Evolutionary conservation across 2,888 invertebrate genomes (phyloP).

Genomic region (Lochmaea capreae): DNA sequence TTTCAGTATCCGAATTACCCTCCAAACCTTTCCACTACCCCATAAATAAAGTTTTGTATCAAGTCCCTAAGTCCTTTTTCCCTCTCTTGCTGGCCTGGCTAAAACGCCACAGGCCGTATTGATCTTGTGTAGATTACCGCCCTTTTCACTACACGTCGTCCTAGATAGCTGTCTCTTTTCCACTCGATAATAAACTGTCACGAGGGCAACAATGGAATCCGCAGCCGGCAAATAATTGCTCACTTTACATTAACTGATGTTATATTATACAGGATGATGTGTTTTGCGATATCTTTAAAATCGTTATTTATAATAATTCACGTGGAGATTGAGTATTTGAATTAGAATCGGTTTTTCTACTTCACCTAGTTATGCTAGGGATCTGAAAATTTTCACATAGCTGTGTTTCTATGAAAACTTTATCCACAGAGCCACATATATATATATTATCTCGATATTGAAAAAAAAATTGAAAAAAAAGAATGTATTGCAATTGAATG

Average conservation of each 20-base stretch:
- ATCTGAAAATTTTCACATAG: too few relatives aligned
- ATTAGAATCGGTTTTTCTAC: too few relatives aligned
- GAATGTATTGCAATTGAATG: too few relatives aligned
- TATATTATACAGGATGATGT: conserved; percentile 12
- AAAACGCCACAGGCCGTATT: conserved; percentile 65
- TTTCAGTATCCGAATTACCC: conserved; percentile 4
- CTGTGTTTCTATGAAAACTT: too few relatives aligned
- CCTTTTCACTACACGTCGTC: conserved; percentile 61
- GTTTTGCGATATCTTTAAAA: not conserved
- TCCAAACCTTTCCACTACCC: conserved; percentile 31
- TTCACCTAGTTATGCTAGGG: too few relatives aligned
- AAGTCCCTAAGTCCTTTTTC: conserved; percentile 62
- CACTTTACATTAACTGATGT: conserved; percentile 26
- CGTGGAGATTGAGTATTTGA: too few relatives aligned
- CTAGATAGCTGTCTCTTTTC: conserved; percentile 54
- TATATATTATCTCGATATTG: too few relatives aligned
- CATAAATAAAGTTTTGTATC: conserved; percentile 59
- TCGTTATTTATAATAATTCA: not conserved
- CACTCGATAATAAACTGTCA: conserved; percentile 39
- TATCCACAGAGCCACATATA: too few relatives aligned
- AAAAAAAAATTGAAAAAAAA: too few relatives aligned
- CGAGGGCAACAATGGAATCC: conserved; percentile 37
- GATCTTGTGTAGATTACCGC: conserved; percentile 63
- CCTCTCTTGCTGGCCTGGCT: conserved; percentile 57
- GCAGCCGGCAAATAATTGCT: conserved; percentile 34